Base-by-base conservation (phyloP, 2,797 vertebrate species). In the Lithobates sylvaticus region DNA sequence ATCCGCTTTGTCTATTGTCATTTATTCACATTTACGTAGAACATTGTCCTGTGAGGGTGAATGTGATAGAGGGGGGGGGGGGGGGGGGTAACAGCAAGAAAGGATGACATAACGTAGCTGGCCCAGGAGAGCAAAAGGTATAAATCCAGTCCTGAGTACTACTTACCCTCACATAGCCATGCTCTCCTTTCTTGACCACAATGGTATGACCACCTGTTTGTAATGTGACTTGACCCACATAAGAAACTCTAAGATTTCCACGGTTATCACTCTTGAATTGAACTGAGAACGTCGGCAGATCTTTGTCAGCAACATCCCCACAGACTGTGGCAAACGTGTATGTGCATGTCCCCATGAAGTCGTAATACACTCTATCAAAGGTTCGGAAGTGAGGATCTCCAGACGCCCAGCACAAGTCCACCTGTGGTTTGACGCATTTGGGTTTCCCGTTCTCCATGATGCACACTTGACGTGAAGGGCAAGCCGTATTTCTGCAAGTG, bases 281-380 rank as follows among this genome's bases (percentile, higher is more conserved):
- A 26, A 97, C 95, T 0, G 89, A 84, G 86, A 97, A 97, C 89
- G 91, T 89, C 0, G 95, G 94, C 76, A 92, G 27, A 10, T 39
- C 78, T 0, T 92, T 90, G 70, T 91, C 92, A n/a, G n/a, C n/a
- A 29, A 23, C 9, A 18, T 93, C 94, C 69, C 34, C 71, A 88
- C 95, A 96, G 29, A 89, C 89, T 67, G 91, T 91, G 21, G 91
- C 92, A 23, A 96, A 89, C 1, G 92, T 94, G 90, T 96, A 96
- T 29, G 95, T 95, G 89, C 96, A 96, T 10, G 95, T 92, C 7
- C 96, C 96, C 95, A 96, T 96, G 81, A 96, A 97, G 85, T 96
- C 89, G 87, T 96, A 95, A 18, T 89, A 92, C 21, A 34, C 85
- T 39, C 93, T 91, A 61, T 96, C 96, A 71, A 94, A 96, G 3